A percentile compares a stretch with the other conserved stretches of the same genome.
These are phyloP conservation scores for Orcinus orca DNA, from an alignment of 2,113 vertebrate genomes.

Conservation along the genomic window DNA sequence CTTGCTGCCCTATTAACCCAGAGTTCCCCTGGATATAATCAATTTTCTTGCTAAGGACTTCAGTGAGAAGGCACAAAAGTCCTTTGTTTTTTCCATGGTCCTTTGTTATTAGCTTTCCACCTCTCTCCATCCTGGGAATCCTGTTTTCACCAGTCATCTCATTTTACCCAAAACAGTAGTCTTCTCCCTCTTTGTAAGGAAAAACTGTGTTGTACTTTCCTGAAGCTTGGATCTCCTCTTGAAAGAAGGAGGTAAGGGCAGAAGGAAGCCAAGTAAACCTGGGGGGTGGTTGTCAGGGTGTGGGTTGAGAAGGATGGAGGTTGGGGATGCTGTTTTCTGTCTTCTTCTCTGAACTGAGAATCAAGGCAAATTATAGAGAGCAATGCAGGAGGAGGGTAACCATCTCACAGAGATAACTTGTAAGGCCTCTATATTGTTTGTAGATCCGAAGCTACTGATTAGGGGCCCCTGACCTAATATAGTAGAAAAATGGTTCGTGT, in stretches of 20 bases:
- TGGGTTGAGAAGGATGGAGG: neutral
- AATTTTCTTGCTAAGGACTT: conserved; percentile 31
- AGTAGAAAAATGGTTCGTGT: conserved; percentile 17
- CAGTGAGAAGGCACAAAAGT: neutral
- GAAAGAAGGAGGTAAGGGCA: neutral
- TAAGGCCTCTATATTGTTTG: neutral
- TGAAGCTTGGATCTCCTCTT: neutral
- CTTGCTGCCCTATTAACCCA: neutral
- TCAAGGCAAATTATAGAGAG: neutral
- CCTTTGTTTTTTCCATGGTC: neutral
- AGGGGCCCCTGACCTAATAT: neutral
- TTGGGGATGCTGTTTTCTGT: neutral
- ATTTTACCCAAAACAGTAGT: conserved; percentile 5
- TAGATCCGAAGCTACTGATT: conserved; percentile 46
- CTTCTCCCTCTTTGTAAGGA: conserved; percentile 10
- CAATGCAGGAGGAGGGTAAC: neutral
- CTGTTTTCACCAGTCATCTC: conserved; percentile 24
- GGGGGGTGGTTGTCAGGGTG: neutral
- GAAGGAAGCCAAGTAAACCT: neutral
- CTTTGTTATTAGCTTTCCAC: conserved; percentile 1
- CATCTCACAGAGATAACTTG: neutral
- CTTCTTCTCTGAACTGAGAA: conserved; percentile 11
- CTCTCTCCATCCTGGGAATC: neutral
- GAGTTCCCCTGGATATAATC: neutral
- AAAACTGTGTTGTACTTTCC: neutral